Conservation (phyloP, 2,888 invertebrate species). For the Macrosiphum euphorbiae region DNA sequence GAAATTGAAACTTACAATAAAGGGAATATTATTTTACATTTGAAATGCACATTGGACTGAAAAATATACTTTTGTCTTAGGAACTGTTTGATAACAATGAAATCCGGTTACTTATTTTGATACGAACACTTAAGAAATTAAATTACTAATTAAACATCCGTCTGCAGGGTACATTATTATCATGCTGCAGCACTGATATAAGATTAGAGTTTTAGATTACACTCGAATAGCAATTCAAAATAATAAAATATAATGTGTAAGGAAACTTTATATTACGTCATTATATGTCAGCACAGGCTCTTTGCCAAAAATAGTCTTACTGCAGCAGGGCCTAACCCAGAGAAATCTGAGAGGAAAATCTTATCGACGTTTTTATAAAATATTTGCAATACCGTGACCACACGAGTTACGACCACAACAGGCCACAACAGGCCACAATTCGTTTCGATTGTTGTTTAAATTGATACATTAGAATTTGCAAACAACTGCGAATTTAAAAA, state of each 20-base stretch:
- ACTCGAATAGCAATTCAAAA: background rate
- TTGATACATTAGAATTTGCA: background rate
- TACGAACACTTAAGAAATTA: conserved; percentile 11
- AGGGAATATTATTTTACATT: background rate
- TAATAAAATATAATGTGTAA: background rate
- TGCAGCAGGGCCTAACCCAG: background rate
- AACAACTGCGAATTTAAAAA: background rate
- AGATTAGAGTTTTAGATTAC: background rate
- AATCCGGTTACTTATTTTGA: conserved; percentile 3
- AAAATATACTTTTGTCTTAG: background rate
- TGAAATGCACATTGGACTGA: background rate
- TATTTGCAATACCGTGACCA: background rate
- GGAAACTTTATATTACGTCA: background rate
- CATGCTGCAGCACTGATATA: background rate
- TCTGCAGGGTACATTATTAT: no score
- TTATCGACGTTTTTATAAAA: background rate
- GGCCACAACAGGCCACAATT: background rate
- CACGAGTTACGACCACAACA: background rate
- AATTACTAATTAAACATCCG: conserved; percentile 3
- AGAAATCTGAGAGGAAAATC: background rate
- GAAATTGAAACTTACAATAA: background rate
- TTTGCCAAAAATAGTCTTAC: background rate
- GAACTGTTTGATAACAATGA: background rate
- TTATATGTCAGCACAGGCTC: background rate
- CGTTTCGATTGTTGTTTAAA: background rate